Conservation (phyloP, 35 echinoderm and acorn worm species). For the Strongylocentrotus purpuratus region DNA sequence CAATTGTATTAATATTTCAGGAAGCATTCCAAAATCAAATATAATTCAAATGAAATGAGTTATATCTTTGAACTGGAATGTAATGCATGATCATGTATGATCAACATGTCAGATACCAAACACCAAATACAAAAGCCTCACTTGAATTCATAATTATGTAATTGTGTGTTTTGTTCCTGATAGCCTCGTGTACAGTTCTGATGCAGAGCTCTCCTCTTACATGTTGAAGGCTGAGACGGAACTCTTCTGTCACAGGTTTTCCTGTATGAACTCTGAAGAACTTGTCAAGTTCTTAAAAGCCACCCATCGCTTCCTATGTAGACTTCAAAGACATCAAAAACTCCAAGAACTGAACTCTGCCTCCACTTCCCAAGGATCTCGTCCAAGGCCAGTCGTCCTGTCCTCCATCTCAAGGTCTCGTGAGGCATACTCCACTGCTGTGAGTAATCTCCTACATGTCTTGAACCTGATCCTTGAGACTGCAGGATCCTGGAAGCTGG, state of each 20-base stretch:
- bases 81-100: no score
- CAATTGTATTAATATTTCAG: no score
- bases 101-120: no score
- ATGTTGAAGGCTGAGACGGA: slow-evolving; percentile 77
- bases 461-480: slow-evolving; percentile 42
- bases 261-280: slow-evolving; percentile 78
- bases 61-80: no score
- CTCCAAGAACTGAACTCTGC: background rate
- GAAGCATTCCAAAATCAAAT: no score
- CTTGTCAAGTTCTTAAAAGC: slow-evolving; percentile 69
- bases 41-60: no score
- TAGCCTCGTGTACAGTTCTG: slow-evolving; percentile 66
- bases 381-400: background rate
- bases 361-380: background rate
- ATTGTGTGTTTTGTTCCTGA: background rate
- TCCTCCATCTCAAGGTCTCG: background rate
- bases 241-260: slow-evolving; percentile 80
- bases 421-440: background rate
- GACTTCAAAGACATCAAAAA: slow-evolving; percentile 23
- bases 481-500: slow-evolving; percentile 58
- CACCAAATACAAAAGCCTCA: no score
- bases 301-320: slow-evolving; percentile 68
- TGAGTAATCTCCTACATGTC: slow-evolving; percentile 59
- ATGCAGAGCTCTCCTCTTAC: slow-evolving; percentile 67
- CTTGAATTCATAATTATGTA: no score